A percentile compares a stretch with the other conserved stretches of the same genome.
These are phyloP conservation scores for Epinotia brunnichana DNA, from an alignment of 2,888 invertebrate genomes.

Conservation along the genomic window DNA sequence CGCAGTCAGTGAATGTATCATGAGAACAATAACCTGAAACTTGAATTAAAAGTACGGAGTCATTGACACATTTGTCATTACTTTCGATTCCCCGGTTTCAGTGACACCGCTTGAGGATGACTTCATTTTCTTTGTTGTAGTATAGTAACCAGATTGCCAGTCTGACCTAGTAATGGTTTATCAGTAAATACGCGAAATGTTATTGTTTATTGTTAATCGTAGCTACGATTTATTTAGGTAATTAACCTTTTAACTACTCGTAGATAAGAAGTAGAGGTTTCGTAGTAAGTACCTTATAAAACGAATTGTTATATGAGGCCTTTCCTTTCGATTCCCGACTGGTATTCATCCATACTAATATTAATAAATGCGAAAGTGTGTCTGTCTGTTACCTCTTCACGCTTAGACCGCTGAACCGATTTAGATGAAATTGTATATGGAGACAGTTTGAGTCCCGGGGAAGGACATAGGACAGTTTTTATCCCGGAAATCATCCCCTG, in stretches of 20 bases:
- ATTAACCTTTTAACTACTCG: neutral
- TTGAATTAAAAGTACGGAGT: neutral
- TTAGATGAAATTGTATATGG: too few relatives aligned
- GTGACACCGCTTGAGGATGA: constrained; percentile 18
- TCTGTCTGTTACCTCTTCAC: too few relatives aligned
- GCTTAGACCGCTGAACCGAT: too few relatives aligned
- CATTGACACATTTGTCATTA: constrained; percentile 21
- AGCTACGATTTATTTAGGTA: constrained; percentile 15
- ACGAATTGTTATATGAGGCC: too few relatives aligned
- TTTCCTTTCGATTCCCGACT: too few relatives aligned
- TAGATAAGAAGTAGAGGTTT: neutral
- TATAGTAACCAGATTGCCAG: constrained; percentile 25
- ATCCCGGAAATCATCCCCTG: too few relatives aligned
- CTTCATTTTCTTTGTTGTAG: constrained; percentile 20
- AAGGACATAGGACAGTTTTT: too few relatives aligned
- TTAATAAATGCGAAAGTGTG: too few relatives aligned
- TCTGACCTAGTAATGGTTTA: constrained; percentile 42
- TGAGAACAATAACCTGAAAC: constrained; percentile 1
- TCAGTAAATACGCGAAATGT: neutral
- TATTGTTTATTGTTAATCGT: neutral
- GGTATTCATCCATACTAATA: too few relatives aligned
- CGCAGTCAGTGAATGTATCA: too few relatives aligned
- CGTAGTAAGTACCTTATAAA: too few relatives aligned
- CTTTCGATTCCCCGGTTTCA: constrained; percentile 6
- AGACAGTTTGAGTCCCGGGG: too few relatives aligned